phyloP scores from a whole-genome alignment of 2,113 vertebrate species.

The Aramus guarauna region DNA sequence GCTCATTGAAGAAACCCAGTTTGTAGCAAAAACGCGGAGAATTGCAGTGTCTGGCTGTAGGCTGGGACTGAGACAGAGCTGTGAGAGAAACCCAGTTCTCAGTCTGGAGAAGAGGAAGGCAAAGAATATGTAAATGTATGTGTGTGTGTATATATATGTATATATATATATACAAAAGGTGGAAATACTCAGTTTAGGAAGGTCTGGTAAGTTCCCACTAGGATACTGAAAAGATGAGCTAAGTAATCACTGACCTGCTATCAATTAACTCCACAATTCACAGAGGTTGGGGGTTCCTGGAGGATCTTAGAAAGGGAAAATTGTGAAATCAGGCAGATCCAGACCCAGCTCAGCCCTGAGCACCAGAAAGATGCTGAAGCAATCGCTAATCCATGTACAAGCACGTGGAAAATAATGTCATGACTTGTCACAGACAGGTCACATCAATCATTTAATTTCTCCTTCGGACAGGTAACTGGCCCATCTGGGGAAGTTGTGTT shows the following conservation, averaged over 20 bases:
- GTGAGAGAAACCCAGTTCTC: neutral
- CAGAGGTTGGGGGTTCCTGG: neutral
- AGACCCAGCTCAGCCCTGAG: neutral
- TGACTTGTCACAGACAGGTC: neutral
- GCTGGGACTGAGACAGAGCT: neutral
- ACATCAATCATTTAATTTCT: neutral
- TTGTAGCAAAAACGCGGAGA: neutral
- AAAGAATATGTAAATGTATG: neutral
- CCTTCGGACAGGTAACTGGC: neutral
- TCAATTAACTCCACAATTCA: neutral
- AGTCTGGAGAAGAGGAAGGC: neutral
- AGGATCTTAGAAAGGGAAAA: neutral
- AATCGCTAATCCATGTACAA: neutral
- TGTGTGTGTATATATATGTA: too few species aligned
- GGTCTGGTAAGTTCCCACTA: neutral
- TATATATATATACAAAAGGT: too few species aligned
- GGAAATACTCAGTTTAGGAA: neutral
- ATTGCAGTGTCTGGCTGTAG: neutral
- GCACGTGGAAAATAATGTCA: too few species aligned
- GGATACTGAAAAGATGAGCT: neutral
- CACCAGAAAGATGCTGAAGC: neutral
- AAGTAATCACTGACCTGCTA: neutral
- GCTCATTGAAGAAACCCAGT: accelerated
- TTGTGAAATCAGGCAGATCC: neutral
- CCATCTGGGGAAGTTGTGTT: neutral